These are phyloP conservation scores for Dusona sp. DNA, from an alignment of 2,888 invertebrate genomes.

Conservation along the genomic window DNA sequence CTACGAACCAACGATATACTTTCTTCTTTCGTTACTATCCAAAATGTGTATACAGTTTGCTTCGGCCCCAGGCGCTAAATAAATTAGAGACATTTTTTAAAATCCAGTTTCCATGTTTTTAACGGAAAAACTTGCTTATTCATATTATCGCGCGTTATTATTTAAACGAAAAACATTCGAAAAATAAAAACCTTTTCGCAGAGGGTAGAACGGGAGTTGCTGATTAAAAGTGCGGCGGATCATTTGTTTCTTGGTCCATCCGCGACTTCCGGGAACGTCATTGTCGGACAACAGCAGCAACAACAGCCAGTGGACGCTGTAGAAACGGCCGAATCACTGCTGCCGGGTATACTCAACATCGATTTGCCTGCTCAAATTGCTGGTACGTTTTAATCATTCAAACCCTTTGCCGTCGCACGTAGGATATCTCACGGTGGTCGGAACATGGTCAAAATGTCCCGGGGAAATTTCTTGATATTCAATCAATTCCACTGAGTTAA, in stretches of 20 bases:
- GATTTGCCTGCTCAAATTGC: constrained; percentile 83
- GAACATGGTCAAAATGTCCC: neutral
- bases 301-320: constrained; percentile 77
- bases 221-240: constrained; percentile 85
- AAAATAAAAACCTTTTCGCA: constrained; percentile 78
- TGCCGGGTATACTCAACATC: constrained; percentile 85
- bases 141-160: neutral
- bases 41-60: neutral
- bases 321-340: constrained; percentile 79
- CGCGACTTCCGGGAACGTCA: constrained; percentile 77
- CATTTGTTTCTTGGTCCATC: constrained; percentile 79
- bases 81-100: neutral
- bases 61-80: neutral
- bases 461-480: neutral
- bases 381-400: constrained; percentile 71
- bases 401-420: neutral
- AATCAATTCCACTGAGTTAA: neutral
- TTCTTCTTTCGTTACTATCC: neutral
- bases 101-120: neutral
- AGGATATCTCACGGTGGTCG: neutral
- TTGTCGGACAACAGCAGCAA: constrained; percentile 72
- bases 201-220: constrained; percentile 89
- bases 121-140: neutral
- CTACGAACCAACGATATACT: neutral
- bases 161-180: constrained; percentile 5